Evolutionary conservation across 2,113 vertebrate species (phyloP).

Genomic region (Stercorarius parasiticus): DNA sequence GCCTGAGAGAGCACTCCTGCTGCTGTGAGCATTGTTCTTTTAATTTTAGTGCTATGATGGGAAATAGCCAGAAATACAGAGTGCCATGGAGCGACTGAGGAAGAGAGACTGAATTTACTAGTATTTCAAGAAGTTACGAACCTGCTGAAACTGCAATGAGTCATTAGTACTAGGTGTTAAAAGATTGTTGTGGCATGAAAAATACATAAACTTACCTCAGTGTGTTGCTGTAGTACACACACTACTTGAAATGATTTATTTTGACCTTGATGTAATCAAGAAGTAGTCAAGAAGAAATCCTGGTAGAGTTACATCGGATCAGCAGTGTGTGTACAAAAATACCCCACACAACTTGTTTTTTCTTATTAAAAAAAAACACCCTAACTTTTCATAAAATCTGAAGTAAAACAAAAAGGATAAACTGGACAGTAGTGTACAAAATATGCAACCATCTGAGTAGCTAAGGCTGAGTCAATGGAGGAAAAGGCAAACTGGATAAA

Average conservation of each 20-base stretch:
- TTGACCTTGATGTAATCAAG: neutral
- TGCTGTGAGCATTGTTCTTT: accelerated
- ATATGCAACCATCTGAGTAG: neutral
- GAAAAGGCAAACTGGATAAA: neutral
- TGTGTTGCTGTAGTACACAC: neutral
- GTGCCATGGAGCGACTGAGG: neutral
- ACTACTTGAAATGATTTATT: neutral
- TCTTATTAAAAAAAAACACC: neutral
- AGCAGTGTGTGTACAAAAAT: neutral
- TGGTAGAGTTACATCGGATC: neutral
- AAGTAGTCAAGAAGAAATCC: neutral
- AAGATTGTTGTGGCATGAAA: neutral
- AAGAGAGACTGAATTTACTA: neutral
- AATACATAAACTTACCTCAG: neutral
- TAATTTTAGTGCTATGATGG: neutral
- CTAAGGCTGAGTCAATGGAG: neutral
- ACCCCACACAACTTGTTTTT: neutral
- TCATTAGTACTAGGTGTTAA: neutral
- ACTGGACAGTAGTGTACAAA: neutral
- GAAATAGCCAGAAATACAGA: neutral
- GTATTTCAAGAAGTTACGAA: neutral
- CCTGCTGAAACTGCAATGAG: neutral
- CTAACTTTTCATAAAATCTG: neutral
- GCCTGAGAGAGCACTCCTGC: neutral
- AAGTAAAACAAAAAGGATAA: neutral